Evolutionary conservation across 2,888 invertebrate species (phyloP).

Genomic region (Didymodactylos carnosus): DNA sequence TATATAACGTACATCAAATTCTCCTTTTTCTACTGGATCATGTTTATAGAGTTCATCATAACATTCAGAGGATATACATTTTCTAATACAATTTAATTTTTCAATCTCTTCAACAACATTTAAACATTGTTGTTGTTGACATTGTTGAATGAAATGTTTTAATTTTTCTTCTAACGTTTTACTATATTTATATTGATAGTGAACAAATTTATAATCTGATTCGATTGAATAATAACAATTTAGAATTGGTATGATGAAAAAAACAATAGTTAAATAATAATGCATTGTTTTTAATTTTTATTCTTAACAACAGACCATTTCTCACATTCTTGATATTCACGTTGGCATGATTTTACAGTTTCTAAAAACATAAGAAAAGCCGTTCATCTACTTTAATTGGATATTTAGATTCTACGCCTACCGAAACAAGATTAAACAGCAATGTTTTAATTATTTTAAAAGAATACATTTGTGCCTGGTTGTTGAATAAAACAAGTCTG

Average conservation of each 20-base stretch:
- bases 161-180: not conserved
- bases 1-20: slow-evolving; percentile 1
- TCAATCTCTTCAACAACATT: too few relatives aligned
- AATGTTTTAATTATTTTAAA: too few relatives aligned
- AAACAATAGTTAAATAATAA: not conserved
- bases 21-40: slow-evolving; percentile 6
- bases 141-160: not conserved
- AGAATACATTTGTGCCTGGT: too few relatives aligned
- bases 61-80: slow-evolving; percentile 6
- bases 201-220: not conserved
- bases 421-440: too few relatives aligned
- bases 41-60: slow-evolving; percentile 1
- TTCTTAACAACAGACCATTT: too few relatives aligned
- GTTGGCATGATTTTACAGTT: too few relatives aligned
- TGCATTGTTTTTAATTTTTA: not conserved
- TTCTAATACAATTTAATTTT: not conserved
- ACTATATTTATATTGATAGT: not conserved
- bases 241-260: not conserved
- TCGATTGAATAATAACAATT: not conserved
- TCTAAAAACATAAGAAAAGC: too few relatives aligned
- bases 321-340: too few relatives aligned
- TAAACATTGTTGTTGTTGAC: too few relatives aligned
- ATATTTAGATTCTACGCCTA: too few relatives aligned
- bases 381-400: too few relatives aligned
- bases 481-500: too few relatives aligned